A percentile compares a stretch with the other conserved stretches of the same genome.
Evolutionary conservation across 1,140 invertebrate genomes (phyloP).

Genomic region (Asbolus verrucosus): DNA sequence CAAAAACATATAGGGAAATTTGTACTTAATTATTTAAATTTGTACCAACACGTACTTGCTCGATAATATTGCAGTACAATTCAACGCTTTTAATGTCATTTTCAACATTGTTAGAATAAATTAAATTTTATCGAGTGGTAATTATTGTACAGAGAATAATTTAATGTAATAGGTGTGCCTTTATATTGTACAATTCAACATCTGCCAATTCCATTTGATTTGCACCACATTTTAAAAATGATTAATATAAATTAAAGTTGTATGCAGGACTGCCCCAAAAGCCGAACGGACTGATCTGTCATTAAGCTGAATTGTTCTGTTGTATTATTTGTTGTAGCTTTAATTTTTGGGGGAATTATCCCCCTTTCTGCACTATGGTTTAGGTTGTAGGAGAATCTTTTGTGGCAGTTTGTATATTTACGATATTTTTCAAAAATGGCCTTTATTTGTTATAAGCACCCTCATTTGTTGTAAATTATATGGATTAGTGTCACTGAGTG

Average conservation of each 20-base stretch:
- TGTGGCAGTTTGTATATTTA: slow-evolving; percentile 43
- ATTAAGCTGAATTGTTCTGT: slow-evolving; percentile 31
- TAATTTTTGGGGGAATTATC: slow-evolving; percentile 3
- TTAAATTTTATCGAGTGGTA: slow-evolving; percentile 40
- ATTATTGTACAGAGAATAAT: slow-evolving; percentile 53
- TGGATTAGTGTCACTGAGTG: slow-evolving; percentile 14
- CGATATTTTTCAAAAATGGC: slow-evolving; percentile 26
- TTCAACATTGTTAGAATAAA: slow-evolving; percentile 40
- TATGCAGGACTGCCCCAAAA: slow-evolving; percentile 33
- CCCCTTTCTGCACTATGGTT: slow-evolving; percentile 4
- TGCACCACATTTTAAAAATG: slow-evolving; percentile 19
- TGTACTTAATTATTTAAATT: slow-evolving; percentile 32
- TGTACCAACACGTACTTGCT: slow-evolving; percentile 37
- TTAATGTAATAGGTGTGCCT: slow-evolving; percentile 62
- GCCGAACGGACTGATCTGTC: slow-evolving; percentile 12
- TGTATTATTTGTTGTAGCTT: slow-evolving; percentile 17
- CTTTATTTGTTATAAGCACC: slow-evolving; percentile 41
- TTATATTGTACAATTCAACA: slow-evolving; percentile 62
- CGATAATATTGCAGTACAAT: slow-evolving; percentile 43
- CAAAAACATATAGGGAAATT: slow-evolving; percentile 10
- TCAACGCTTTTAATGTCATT: slow-evolving; percentile 46
- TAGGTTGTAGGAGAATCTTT: slow-evolving; percentile 5
- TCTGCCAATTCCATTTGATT: slow-evolving; percentile 49
- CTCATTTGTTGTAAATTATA: slow-evolving; percentile 26
- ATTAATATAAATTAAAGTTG: slow-evolving; percentile 13